These are phyloP conservation scores for Oceanodroma tethys DNA, from an alignment of 2,113 vertebrate species.

Conservation along the genomic window DNA sequence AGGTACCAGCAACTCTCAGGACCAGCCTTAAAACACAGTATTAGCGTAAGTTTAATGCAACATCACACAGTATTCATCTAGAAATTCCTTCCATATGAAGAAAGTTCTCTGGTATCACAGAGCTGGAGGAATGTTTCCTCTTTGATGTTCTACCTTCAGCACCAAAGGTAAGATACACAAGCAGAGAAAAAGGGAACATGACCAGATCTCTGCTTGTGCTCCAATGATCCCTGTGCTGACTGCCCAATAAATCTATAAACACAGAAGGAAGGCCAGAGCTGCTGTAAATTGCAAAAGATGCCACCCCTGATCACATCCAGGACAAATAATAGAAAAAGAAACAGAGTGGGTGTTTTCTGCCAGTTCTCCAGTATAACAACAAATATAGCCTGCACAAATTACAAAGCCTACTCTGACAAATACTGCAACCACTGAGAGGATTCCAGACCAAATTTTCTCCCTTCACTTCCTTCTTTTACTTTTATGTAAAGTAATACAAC, in stretches of 20 bases:
- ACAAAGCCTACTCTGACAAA: not conserved
- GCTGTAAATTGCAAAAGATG: not conserved
- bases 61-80: not conserved
- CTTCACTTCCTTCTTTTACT: not conserved
- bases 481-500: not conserved
- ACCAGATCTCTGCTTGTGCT: not conserved
- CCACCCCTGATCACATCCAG: not conserved
- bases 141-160: not conserved
- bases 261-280: not conserved
- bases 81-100: not conserved
- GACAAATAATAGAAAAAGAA: not conserved
- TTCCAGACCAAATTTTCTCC: not conserved
- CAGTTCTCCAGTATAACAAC: not conserved
- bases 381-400: not conserved
- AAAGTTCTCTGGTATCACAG: not conserved
- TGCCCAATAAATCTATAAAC: not conserved
- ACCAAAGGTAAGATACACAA: not conserved
- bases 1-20: not conserved
- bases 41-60: not conserved
- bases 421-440: not conserved
- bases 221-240: not conserved
- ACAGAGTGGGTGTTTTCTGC: not conserved
- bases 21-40: not conserved
- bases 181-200: not conserved
- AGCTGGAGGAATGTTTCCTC: not conserved